Base-by-base conservation (phyloP, 2,113 vertebrate genomes). In the Agapornis roseicollis region DNA sequence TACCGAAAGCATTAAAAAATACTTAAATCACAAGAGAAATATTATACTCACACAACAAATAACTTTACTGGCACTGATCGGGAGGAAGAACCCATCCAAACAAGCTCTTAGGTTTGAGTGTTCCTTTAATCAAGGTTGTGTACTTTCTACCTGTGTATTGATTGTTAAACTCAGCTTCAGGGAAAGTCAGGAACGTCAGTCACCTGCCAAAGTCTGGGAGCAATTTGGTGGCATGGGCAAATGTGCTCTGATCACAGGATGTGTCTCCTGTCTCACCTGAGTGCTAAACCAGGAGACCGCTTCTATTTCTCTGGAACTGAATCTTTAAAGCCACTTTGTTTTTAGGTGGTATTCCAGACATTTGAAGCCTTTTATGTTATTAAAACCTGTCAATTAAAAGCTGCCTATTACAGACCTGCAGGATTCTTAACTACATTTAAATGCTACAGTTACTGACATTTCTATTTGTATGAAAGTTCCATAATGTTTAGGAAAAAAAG, bases 321-420 rank as follows among this genome's bases (percentile, higher is more conserved):
- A 37, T 58, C 66, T 46, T 31, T 70, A 94, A 80, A 42, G 4
- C 2, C 5, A 29, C 18, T 77, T 68, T 20, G 33, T 44, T 50
- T 50, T 84, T 56, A 88, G 52, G 25, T 65, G 16, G 17, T 89
- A 78, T 72, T 87, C 29, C 33, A 89, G 28, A 28, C 12, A 28
- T 49, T 76, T 64, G 71, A 85, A 88, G n/a, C 8, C 29, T 89
- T 85, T 78, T 35, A 24, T 44, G 33, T 39, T 46, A 65, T 47
- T 85, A 64, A 90, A 74, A 49, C n/a, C 37, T 74, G 69, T 22
- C 61, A 89, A 85, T 80, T 95, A 96, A 90, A 93, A 90, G 4
- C 10, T 13, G 17, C 35, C 55, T 50, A 18, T 72, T 72, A 78
- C 3, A 76, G 28, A 27, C 49, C 55, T 18, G 49, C 64, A 41